A percentile compares a stretch with the other conserved stretches of the same genome.
Conservation (phyloP, 2,797 vertebrate genomes). For the Crocodylus rhombifer region DNA sequence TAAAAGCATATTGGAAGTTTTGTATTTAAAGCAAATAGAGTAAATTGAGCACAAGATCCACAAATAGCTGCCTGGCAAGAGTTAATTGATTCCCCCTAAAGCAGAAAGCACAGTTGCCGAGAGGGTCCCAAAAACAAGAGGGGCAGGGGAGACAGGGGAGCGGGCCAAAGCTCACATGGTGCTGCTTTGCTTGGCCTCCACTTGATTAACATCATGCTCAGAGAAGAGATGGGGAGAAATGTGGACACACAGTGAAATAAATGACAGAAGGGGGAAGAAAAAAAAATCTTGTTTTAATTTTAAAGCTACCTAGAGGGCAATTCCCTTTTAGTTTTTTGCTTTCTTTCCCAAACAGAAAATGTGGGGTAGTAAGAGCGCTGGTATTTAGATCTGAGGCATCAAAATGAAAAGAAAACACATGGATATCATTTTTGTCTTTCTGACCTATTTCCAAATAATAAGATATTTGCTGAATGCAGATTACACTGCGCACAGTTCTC, state of each 20-base stretch:
- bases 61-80: not conserved
- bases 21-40: not conserved
- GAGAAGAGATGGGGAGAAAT: not conserved
- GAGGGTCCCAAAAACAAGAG: not conserved
- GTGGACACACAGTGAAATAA: not conserved
- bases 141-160: fast-evolving
- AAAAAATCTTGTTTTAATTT: not conserved
- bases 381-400: not conserved
- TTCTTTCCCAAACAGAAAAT: not conserved
- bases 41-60: not conserved
- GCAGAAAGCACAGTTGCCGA: not conserved
- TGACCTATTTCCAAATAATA: no score
- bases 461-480: no score
- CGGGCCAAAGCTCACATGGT: not conserved
- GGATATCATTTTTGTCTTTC: no score
- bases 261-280: not conserved
- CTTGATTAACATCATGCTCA: not conserved
- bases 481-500: no score
- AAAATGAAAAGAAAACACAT: not conserved
- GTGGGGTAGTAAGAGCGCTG: not conserved
- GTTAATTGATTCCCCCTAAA: not conserved
- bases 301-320: not conserved
- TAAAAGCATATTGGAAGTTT: not conserved
- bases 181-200: not conserved
- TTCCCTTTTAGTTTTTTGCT: not conserved